Percentiles rank a stretch among this genome's conserved stretches.
These are phyloP conservation scores for Cyprinodon tularosa DNA, from an alignment of 2,113 vertebrate genomes.

Conservation along the genomic window DNA sequence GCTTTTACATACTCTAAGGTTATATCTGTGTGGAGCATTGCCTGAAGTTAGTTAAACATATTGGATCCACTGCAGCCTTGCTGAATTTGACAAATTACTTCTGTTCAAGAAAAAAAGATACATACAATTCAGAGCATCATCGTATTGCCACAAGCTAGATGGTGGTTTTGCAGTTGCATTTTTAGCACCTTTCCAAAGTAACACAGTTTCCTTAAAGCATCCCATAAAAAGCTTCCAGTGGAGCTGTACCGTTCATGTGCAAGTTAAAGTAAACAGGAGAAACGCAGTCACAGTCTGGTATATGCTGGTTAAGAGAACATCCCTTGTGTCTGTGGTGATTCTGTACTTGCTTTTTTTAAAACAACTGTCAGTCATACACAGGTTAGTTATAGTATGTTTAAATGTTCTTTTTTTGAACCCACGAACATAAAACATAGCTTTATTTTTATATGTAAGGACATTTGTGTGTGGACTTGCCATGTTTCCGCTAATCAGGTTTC, in stretches of 20 bases:
- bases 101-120: constrained; percentile 5
- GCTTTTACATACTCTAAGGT: constrained; percentile 21
- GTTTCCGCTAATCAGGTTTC: constrained; percentile 19
- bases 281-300: constrained; percentile 57
- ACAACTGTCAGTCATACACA: constrained; percentile 15
- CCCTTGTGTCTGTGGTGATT: constrained; percentile 17
- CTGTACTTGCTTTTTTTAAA: constrained; percentile 6
- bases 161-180: constrained; percentile 24
- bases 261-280: constrained; percentile 54
- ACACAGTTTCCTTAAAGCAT: constrained; percentile 41
- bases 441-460: constrained; percentile 3
- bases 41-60: constrained; percentile 22
- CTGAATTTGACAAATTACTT: constrained; percentile 3
- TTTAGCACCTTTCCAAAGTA: constrained; percentile 27
- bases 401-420: constrained; percentile 35
- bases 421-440: constrained; percentile 11
- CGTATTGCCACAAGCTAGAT: constrained; percentile 41
- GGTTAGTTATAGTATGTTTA: constrained; percentile 23
- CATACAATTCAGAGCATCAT: constrained; percentile 17
- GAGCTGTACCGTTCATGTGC: constrained; percentile 42
- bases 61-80: constrained; percentile 42
- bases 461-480: constrained; percentile 12
- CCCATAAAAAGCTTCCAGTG: constrained; percentile 46
- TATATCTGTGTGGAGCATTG: constrained; percentile 5
- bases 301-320: constrained; percentile 63